These are phyloP conservation scores for Dinothrombium tinctorium DNA, from an alignment of 1,140 invertebrate genomes.

Conservation along the genomic window DNA sequence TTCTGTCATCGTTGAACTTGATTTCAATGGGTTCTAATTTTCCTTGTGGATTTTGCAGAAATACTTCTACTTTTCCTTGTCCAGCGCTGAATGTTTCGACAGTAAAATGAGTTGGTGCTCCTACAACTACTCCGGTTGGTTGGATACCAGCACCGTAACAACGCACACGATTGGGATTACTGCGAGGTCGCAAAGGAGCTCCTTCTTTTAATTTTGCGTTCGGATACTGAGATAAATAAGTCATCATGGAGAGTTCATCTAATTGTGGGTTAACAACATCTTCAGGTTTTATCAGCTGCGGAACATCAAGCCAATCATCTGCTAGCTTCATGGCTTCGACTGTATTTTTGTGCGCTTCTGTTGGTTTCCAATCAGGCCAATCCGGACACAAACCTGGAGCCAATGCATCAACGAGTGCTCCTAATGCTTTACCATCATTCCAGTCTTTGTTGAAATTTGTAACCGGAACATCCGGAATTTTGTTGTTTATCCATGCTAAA, in stretches of 20 bases:
- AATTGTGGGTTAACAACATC: slow-evolving; percentile 81
- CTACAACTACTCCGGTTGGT: slow-evolving; percentile 45
- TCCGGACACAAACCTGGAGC: slow-evolving; percentile 69
- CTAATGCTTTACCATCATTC: slow-evolving; percentile 73
- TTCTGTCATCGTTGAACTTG: slow-evolving; percentile 60
- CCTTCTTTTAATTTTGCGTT: slow-evolving; percentile 59
- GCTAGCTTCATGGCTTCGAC: slow-evolving; percentile 74
- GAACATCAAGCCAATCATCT: slow-evolving; percentile 70
- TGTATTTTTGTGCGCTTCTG: slow-evolving; percentile 59
- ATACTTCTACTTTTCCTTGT: slow-evolving; percentile 47
- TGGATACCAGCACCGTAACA: slow-evolving; percentile 76
- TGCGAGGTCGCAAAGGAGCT: slow-evolving; percentile 49
- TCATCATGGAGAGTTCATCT: slow-evolving; percentile 93
- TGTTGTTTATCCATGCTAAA: slow-evolving; percentile 69
- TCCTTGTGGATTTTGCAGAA: slow-evolving; percentile 47
- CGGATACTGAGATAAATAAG: slow-evolving; percentile 77
- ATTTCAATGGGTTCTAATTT: slow-evolving; percentile 40
- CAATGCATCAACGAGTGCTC: slow-evolving; percentile 67
- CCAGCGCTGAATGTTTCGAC: slow-evolving; percentile 71
- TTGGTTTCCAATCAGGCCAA: slow-evolving; percentile 71
- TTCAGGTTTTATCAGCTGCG: slow-evolving; percentile 71
- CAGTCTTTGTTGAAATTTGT: slow-evolving; percentile 80
- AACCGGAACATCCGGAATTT: slow-evolving; percentile 52
- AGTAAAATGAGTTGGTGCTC: slow-evolving; percentile 56
- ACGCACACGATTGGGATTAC: slow-evolving; percentile 55